Evolutionary conservation across 1,140 invertebrate species (phyloP), one percentile per base, ranked within the genome.

Genomic region (Conus ventricosus): DNA sequence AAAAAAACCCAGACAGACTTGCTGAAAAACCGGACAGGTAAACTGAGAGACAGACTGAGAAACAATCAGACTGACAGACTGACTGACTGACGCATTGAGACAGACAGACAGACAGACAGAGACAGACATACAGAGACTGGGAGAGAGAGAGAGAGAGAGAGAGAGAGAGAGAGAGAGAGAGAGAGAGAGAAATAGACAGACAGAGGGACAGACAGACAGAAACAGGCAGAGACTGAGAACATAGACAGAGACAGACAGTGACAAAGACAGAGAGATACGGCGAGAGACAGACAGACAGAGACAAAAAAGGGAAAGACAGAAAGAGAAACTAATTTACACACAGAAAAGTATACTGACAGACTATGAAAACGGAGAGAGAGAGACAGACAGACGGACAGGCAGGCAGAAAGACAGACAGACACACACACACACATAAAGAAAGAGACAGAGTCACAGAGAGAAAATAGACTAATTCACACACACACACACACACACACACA

Each of bases 101-200:
- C 80, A 54, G 53, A 81, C 80, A 81, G 53, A 81, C 80, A 54
- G 53, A 54, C 80, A 81, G 53, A 81, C 80, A 81, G 53, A 81
- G 53, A 54, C 53, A 54, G 53, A 81, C 80, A 81, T 51, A 81
- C 80, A 81, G 15, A 81, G 51, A 81, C 53, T n/a, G n/a, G n/a
- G n/a, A 39, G 39, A 39, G 0, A 39, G 39, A 39, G 39, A 39
- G 39, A 39, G 39, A 39, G 39, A 39, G 39, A 39, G 15, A 8
- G 10, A 54, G 51, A 81, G 53, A 54, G 51, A 81, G 53, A 81
- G 51, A 81, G 51, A 39, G 39, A 39, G 0, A 39, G 39, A 39
- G 39, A 39, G 39, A 39, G 39, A 39, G 39, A 39, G 39, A 39
- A 4, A 8, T 0, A 54, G 51, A 81, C 80, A 54, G 51, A 81